Percentiles rank a stretch among this genome's conserved stretches.
These are phyloP conservation scores for Gari tellinella DNA, from an alignment of 2,888 invertebrate genomes.

Conservation along the genomic window DNA sequence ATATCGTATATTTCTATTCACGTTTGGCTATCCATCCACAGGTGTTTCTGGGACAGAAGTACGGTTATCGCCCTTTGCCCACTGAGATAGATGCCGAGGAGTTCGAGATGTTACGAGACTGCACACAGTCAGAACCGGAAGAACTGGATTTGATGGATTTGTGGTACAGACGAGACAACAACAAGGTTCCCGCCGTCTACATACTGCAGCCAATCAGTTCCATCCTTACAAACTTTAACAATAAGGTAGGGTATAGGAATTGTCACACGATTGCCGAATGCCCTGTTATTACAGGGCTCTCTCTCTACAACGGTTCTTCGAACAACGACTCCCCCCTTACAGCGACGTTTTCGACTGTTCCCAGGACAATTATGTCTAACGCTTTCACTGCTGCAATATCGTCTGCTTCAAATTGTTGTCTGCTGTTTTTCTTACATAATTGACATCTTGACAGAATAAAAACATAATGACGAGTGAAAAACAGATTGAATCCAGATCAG, in stretches of 20 bases:
- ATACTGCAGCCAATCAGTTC: constrained; percentile 98
- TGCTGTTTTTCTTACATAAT: too few species aligned
- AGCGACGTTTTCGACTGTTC: too few species aligned
- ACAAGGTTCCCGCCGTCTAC: constrained; percentile 97
- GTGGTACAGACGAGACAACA: constrained; percentile 98
- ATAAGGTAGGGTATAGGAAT: constrained; percentile 90
- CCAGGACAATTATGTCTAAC: too few species aligned
- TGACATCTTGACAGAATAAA: too few species aligned
- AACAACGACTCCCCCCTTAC: too few species aligned
- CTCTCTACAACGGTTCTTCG: too few species aligned
- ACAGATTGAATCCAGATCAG: too few species aligned
- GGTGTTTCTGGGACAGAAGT: constrained; percentile 98
- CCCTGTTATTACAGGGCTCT: too few species aligned
- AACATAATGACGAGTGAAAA: too few species aligned
- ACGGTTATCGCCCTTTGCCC: constrained; percentile 98
- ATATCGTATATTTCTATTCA: background rate
- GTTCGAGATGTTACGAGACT: constrained; percentile 93
- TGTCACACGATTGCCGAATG: too few species aligned
- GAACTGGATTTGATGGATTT: constrained; percentile 93
- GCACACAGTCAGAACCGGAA: constrained; percentile 87
- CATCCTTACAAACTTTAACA: constrained; percentile 98
- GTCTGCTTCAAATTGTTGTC: too few species aligned
- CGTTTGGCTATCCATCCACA: constrained; percentile 73
- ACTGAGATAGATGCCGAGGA: constrained; percentile 96
- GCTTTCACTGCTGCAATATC: too few species aligned